Base-by-base conservation (phyloP, 2,113 vertebrate species). In the Turnix velox region DNA sequence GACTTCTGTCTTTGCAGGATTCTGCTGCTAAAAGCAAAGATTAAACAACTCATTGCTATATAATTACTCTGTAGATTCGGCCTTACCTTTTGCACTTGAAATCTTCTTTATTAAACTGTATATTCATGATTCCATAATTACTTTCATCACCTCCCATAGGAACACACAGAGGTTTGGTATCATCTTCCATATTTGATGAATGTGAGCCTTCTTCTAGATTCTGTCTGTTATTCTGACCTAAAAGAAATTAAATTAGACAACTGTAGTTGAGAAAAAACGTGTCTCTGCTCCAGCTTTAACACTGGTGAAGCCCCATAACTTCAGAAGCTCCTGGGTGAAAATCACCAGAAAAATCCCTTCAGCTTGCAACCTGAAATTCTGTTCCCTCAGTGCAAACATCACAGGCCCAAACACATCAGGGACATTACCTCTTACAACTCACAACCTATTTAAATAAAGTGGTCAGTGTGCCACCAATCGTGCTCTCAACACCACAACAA, bases 81-180 rank as follows among this genome's bases (percentile, higher is more conserved):
- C 6, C n/a, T 90, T 93, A 98, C 98, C 97, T 97, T 97, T 98
- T 98, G 71, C 93, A 95, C 57, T 95, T 98, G 43, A 95, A 90
- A 51, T 98, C 97, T 92, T 97, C 96, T 39, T 97, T 94, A 65
- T 96, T 90, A 82, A 97, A 98, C 58, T 98, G 98, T 87, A 98
- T 98, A 87, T 97, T 98, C 96, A 98, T 90, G 30, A 97, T 92
- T 63, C 96, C 97, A 17, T 94, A 90, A 87, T 33, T 74, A 65
- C 86, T 75, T 94, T 98, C 97, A 87, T 92, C 72, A 1, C 93
- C 93, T 81, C 57, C 93, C 15, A 96, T 95, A 57, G 97, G 86
- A 77, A 93, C 63, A 55, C 98, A 79, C 37, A 96, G 92, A 86
- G 95, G 96, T 54, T 79, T 93, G 40, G 80, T 87, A 82, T 98